phyloP scores from a whole-genome alignment of 2,113 vertebrate species.

The Camelus bactrianus region DNA sequence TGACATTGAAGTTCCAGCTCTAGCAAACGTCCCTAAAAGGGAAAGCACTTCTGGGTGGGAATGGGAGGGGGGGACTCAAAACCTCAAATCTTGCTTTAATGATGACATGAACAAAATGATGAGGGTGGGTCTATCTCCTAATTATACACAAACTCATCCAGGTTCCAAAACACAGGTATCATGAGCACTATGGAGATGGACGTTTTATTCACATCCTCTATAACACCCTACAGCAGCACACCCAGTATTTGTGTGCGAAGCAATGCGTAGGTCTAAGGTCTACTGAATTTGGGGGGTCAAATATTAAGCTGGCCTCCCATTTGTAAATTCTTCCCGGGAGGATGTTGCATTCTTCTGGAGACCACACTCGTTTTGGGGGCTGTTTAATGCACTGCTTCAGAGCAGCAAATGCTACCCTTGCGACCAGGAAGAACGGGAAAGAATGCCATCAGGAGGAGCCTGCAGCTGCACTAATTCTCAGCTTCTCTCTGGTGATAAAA shows the following conservation, averaged over 20 bases:
- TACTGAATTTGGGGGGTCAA: background rate
- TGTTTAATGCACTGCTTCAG: background rate
- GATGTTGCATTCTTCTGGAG: background rate
- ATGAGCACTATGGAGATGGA: background rate
- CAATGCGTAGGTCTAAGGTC: background rate
- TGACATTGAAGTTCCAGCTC: background rate
- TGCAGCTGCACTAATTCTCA: background rate
- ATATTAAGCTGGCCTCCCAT: background rate
- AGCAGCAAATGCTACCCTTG: background rate
- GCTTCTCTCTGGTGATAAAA: conserved; percentile 2
- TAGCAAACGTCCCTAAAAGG: background rate
- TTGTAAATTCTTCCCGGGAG: background rate
- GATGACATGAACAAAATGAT: background rate
- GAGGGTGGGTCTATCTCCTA: background rate
- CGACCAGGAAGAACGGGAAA: background rate
- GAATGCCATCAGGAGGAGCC: background rate
- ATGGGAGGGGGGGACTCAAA: background rate
- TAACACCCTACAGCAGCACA: background rate
- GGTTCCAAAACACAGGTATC: background rate
- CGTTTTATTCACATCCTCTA: background rate
- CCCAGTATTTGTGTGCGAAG: background rate
- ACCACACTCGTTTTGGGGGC: background rate
- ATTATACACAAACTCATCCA: background rate
- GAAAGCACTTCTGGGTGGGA: background rate
- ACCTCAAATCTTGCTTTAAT: background rate